These are phyloP conservation scores for Sanderia malayensis DNA, from an alignment of 30 jellyfish, hydroid and myxozoan species.

Conservation along the genomic window DNA sequence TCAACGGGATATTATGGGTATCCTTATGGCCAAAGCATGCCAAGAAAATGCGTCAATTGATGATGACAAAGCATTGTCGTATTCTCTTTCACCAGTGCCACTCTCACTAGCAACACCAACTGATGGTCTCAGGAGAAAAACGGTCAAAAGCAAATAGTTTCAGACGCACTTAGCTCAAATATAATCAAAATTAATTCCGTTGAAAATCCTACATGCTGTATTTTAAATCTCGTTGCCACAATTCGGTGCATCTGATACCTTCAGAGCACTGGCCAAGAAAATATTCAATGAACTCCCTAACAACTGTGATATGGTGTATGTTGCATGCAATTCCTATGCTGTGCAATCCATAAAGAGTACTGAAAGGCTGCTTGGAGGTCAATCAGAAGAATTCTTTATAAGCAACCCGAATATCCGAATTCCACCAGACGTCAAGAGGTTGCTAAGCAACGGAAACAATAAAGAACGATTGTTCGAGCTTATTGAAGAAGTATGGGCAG, in stretches of 20 bases:
- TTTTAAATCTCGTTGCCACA: slow-evolving; percentile 13
- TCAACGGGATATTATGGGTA: slow-evolving; percentile 1
- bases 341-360: slow-evolving; percentile 16
- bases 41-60: not conserved
- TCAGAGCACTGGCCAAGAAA: slow-evolving; percentile 7
- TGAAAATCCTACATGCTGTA: not conserved
- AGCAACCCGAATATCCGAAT: not conserved
- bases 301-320: slow-evolving; percentile 8
- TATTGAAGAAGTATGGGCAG: slow-evolving; percentile 11
- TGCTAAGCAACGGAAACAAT: slow-evolving; percentile 23
- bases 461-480: slow-evolving; percentile 29
- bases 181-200: not conserved
- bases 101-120: slow-evolving; percentile 1
- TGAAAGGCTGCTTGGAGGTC: slow-evolving; percentile 5
- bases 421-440: slow-evolving; percentile 3
- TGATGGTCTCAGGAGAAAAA: slow-evolving; percentile 21
- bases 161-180: not conserved
- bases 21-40: slow-evolving; percentile 3
- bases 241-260: slow-evolving; percentile 9
- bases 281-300: slow-evolving; percentile 2
- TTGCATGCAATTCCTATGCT: slow-evolving; percentile 20
- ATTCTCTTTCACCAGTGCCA: slow-evolving; percentile 10
- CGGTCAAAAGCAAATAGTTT: slow-evolving; percentile 10
- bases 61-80: not conserved
- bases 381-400: slow-evolving; percentile 22